Percentiles rank a stretch among this genome's conserved stretches.
Evolutionary conservation across 2,888 invertebrate species (phyloP).

Genomic region (Proisotoma minuta): DNA sequence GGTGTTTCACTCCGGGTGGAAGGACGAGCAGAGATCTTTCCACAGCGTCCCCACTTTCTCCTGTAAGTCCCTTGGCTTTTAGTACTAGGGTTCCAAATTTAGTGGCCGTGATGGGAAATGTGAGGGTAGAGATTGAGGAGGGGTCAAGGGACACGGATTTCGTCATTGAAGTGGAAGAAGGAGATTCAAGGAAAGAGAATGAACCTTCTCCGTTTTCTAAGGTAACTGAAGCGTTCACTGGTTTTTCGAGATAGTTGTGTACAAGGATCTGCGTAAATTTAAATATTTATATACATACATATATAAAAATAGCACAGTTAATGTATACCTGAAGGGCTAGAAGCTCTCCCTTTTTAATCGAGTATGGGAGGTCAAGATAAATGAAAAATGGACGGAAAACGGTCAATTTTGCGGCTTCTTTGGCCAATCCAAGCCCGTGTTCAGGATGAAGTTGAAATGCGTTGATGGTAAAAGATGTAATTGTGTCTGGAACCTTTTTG

Average conservation of each 20-base stretch:
- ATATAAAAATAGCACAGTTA: constrained; percentile 52
- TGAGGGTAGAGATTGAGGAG: constrained; percentile 19
- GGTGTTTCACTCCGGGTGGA: constrained; percentile 21
- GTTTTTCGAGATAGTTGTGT: constrained; percentile 69
- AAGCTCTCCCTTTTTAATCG: constrained; percentile 84
- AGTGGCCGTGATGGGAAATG: constrained; percentile 27
- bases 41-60: constrained; percentile 33
- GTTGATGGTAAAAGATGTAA: constrained; percentile 77
- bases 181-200: constrained; percentile 54
- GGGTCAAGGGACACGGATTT: constrained; percentile 11
- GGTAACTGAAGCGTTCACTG: constrained; percentile 71
- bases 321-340: constrained; percentile 68
- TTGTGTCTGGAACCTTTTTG: constrained; percentile 68
- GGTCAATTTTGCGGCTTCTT: constrained; percentile 51
- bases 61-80: constrained; percentile 23
- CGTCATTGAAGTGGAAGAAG: background rate
- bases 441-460: constrained; percentile 65
- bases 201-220: constrained; percentile 74
- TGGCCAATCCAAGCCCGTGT: constrained; percentile 22
- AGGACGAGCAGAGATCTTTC: constrained; percentile 23
- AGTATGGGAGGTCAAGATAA: constrained; percentile 78
- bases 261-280: constrained; percentile 61
- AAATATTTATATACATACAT: background rate
- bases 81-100: constrained; percentile 26
- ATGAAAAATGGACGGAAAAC: constrained; percentile 81